A percentile compares a stretch with the other conserved stretches of the same genome.
Conservation (phyloP, 2,888 invertebrate species). For the Chydorus sphaericus region DNA sequence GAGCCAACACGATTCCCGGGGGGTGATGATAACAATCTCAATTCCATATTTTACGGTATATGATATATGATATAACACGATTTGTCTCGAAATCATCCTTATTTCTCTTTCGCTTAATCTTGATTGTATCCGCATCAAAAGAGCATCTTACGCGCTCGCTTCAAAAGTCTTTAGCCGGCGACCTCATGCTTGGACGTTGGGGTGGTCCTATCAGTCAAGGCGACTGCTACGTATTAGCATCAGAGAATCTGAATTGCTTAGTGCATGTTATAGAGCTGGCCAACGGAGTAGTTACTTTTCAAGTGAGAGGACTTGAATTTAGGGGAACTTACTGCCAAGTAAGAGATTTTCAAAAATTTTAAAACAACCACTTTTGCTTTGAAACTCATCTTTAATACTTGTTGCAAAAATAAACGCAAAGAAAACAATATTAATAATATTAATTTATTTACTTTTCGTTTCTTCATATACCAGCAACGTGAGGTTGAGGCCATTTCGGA, state of each 20-base stretch:
- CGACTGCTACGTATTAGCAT: constrained; percentile 94
- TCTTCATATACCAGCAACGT: too few relatives aligned
- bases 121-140: too few relatives aligned
- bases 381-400: too few relatives aligned
- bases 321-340: constrained; percentile 96
- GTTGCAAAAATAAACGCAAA: too few relatives aligned
- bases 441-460: too few relatives aligned
- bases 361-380: too few relatives aligned
- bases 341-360: too few relatives aligned
- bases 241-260: constrained; percentile 93
- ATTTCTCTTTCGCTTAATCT: too few relatives aligned
- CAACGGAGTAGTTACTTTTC: constrained; percentile 95
- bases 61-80: too few relatives aligned
- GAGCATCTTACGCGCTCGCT: constrained; percentile 92
- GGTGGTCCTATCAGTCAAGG: constrained; percentile 35
- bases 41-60: constrained; percentile 98
- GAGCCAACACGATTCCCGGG: constrained; percentile 66
- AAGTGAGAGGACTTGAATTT: constrained; percentile 92
- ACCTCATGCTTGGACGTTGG: constrained; percentile 55
- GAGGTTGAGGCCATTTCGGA: constrained; percentile 98
- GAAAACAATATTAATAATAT: too few relatives aligned
- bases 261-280: constrained; percentile 96
- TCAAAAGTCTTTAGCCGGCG: constrained; percentile 89
- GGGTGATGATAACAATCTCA: constrained; percentile 91
- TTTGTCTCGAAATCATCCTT: too few relatives aligned